These are phyloP conservation scores for Hirtodrosophila cameraria DNA, from an alignment of 2,888 invertebrate genomes.

Conservation along the genomic window DNA sequence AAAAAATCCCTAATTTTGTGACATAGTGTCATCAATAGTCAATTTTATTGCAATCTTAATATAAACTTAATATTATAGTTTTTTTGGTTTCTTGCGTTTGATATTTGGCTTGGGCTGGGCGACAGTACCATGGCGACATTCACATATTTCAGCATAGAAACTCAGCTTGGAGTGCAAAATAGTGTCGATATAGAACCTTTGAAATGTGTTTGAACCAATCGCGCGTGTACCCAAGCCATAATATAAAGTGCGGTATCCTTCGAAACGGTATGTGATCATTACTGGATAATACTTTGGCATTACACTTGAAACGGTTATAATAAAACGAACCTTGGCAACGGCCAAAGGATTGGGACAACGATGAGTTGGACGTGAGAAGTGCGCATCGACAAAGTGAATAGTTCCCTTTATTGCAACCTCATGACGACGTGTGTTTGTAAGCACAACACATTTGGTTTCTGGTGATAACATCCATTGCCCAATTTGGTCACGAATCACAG, in stretches of 20 bases:
- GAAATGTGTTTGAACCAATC: conserved; percentile 56
- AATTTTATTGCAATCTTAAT: background rate
- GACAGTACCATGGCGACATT: conserved; percentile 66
- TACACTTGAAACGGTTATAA: conserved; percentile 66
- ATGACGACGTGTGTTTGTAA: conserved; percentile 49
- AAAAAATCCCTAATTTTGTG: too few species aligned
- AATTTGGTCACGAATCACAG: conserved; percentile 71
- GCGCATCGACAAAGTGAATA: conserved; percentile 74
- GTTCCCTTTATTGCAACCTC: conserved; percentile 56
- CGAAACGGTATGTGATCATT: conserved; percentile 81
- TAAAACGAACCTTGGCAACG: conserved; percentile 81
- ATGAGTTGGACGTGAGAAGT: conserved; percentile 79
- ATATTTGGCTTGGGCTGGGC: conserved; percentile 36
- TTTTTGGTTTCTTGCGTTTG: background rate
- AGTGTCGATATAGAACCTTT: conserved; percentile 75
- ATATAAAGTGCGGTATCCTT: conserved; percentile 72
- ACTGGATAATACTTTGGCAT: conserved; percentile 70
- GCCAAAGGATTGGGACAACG: conserved; percentile 81
- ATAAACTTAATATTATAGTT: background rate
- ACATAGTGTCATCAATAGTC: too few species aligned
- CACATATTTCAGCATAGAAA: conserved; percentile 71
- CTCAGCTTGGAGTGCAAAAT: conserved; percentile 72
- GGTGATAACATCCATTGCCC: conserved; percentile 74
- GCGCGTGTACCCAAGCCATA: conserved; percentile 65
- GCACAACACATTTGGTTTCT: conserved; percentile 75